A percentile compares a stretch with the other conserved stretches of the same genome.
These are phyloP conservation scores for Athalia circularis DNA, from an alignment of 2,888 invertebrate species.

Conservation along the genomic window DNA sequence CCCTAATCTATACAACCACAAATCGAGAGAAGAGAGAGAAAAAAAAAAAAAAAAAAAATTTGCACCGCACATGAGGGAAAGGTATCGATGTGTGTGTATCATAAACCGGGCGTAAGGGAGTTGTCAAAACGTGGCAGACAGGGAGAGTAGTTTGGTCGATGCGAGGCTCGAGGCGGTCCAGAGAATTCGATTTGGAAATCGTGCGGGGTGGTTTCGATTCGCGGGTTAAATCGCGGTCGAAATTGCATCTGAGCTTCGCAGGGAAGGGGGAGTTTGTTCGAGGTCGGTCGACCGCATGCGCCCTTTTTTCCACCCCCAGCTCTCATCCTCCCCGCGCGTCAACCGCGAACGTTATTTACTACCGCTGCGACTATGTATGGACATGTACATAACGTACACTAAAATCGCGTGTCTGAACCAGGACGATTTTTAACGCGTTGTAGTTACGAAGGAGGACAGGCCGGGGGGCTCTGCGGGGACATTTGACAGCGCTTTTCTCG, in stretches of 20 bases:
- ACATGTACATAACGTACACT: neutral
- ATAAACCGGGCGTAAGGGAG: constrained; percentile 28
- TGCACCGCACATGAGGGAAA: neutral
- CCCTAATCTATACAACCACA: neutral
- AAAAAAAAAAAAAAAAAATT: too few relatives aligned
- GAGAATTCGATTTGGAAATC: constrained; percentile 26
- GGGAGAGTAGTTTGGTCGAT: too few relatives aligned
- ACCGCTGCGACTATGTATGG: neutral
- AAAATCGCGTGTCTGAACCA: neutral
- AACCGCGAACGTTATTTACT: constrained; percentile 22
- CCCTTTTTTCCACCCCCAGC: neutral
- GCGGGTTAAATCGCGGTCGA: constrained; percentile 42
- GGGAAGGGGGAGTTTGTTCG: too few relatives aligned
- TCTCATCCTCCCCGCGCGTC: neutral
- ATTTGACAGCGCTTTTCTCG: constrained; percentile 30
- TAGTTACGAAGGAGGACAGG: neutral
- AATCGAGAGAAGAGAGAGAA: neutral
- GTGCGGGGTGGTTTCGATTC: constrained; percentile 10
- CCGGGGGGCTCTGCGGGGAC: neutral
- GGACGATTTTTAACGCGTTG: constrained; percentile 13
- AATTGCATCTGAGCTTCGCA: constrained; percentile 26
- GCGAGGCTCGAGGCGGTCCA: neutral
- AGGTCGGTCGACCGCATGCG: neutral
- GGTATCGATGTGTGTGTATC: too few relatives aligned
- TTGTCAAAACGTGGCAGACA: constrained; percentile 39